Evolutionary conservation across 2,113 vertebrate species (phyloP), one percentile per base, ranked within the genome.

Genomic region (Dunckerocampus dactyliophorus): DNA sequence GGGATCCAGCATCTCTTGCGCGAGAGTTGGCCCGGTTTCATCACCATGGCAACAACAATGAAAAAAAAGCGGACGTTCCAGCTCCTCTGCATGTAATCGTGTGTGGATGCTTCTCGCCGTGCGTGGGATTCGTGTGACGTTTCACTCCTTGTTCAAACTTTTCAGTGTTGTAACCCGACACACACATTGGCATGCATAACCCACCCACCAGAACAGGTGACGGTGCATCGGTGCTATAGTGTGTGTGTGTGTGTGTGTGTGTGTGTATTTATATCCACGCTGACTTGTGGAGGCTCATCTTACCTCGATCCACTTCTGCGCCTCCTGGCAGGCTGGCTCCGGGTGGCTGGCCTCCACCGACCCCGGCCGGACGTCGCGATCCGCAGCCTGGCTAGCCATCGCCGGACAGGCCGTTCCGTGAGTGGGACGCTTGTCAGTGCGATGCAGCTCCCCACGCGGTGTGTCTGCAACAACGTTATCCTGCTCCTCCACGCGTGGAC

Each of bases 271-370:
- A 75, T 81, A 83, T 70, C 78, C 58, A 31, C 24, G 28, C 51
- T 52, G 45, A 16, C 22, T 59, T 16, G 45, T 47, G 15, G 9
- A 7, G 43, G 10, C 24, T 48, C 43, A n/a, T 15, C 92, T 91
- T 81, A 97, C 94, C 93, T 97, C 93, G 63, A 97, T 95, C 95
- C 95, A 97, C 87, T 93, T 92, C 87, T 94, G 95, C 1, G 95
- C 94, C 85, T 97, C 94, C 58, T 72, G 89, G 73, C 92, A 93
- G 53, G 93, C 94, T n/a, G 91, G 91, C 50, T 93, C 93, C 0
- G 93, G 90, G 45, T 76, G 81, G 13, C 77, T 89, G 16, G 83
- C 64, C 47, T 91, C 92, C 16, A 69, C 65, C 54, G 52, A 59
- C 58, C 60, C 76, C 14, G 49, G 75, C 16, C 62, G 47, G 64